phyloP scores from a whole-genome alignment of 2,113 vertebrate genomes.

The Coracopsis vasa region DNA sequence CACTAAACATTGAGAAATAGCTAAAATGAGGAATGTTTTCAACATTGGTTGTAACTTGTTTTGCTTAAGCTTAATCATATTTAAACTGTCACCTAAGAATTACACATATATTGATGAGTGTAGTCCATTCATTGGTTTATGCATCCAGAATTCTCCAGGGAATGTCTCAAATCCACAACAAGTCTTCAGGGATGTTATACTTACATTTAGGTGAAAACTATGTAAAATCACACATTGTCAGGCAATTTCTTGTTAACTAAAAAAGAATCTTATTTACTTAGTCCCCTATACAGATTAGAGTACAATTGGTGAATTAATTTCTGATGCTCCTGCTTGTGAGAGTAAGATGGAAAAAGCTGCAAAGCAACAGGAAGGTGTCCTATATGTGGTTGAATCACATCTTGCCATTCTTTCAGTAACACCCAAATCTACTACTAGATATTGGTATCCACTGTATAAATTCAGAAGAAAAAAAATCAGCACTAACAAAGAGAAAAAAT shows the following conservation, averaged over 20 bases:
- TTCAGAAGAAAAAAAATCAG: neutral
- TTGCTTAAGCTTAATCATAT: neutral
- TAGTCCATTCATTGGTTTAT: neutral
- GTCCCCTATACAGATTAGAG: fast-evolving
- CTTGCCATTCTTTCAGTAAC: neutral
- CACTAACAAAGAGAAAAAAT: neutral
- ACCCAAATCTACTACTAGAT: neutral
- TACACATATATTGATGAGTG: neutral
- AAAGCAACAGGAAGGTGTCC: neutral
- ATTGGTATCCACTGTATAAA: neutral
- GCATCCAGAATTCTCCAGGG: neutral
- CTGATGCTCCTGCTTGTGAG: neutral
- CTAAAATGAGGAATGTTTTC: neutral
- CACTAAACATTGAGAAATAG: neutral
- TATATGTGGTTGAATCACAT: neutral
- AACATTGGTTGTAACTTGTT: neutral
- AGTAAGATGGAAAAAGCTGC: neutral
- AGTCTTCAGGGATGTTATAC: neutral
- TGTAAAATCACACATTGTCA: neutral
- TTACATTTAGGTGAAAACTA: neutral
- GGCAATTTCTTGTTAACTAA: neutral
- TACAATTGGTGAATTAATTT: neutral
- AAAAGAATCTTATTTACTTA: neutral
- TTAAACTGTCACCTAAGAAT: neutral
- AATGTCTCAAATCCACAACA: neutral